These are phyloP conservation scores for Chionomys nivalis DNA, from an alignment of 2,113 vertebrate species.

Conservation along the genomic window DNA sequence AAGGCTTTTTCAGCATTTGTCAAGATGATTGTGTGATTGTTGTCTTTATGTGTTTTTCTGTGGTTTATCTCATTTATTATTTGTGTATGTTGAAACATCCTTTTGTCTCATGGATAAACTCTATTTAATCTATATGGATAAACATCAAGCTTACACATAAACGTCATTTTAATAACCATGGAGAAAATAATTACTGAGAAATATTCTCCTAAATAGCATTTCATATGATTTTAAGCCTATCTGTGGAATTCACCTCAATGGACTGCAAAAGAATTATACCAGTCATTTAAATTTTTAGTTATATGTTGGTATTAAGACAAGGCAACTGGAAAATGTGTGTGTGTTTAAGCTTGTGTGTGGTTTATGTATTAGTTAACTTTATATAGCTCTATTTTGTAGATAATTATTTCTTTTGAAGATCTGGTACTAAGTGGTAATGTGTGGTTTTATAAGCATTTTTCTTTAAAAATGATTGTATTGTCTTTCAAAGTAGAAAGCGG, in stretches of 20 bases:
- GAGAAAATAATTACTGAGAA: not conserved
- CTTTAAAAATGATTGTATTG: not conserved
- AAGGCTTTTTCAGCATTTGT: not conserved
- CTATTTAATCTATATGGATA: not conserved
- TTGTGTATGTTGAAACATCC: not conserved
- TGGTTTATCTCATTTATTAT: not conserved
- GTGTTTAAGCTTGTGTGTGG: not conserved
- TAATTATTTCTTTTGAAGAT: not conserved
- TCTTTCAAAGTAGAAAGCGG: not conserved
- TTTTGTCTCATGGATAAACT: not conserved
- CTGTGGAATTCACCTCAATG: not conserved
- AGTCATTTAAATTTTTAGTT: not conserved
- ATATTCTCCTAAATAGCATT: not conserved
- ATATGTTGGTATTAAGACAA: not conserved
- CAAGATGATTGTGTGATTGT: not conserved
- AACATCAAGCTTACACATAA: not conserved
- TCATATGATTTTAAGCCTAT: not conserved
- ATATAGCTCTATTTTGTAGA: not conserved
- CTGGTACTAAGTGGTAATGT: not conserved
- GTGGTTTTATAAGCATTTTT: not conserved
- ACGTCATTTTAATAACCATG: not conserved
- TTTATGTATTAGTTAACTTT: not conserved
- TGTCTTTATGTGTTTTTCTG: not conserved
- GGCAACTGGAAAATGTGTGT: not conserved
- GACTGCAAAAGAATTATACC: not conserved